Evolutionary conservation across 2,797 vertebrate species (phyloP), one percentile per base, ranked within the genome.

Genomic region (Arctocebus calabarensis): DNA sequence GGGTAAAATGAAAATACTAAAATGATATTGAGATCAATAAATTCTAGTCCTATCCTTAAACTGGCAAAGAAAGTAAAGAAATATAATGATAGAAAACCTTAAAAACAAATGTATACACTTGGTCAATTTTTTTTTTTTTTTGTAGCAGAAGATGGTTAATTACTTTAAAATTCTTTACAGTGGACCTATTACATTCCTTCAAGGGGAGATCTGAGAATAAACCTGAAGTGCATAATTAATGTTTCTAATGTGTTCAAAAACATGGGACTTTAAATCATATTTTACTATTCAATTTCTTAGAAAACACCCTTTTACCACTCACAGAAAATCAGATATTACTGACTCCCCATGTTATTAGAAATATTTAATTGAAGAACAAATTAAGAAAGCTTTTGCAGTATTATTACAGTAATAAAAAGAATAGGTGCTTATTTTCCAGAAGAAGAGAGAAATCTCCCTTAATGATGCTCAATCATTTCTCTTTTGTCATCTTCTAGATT

Each of bases 381-480:
- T 84, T 11, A 75, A 71, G 43, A 52, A 83, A 62, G 34, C 27
- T 48, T 37, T 45, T 40, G 91, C 74, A 94, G 23, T 84, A 66
- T 5, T 0, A 0, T 61, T 83, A 92, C 86, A 66, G 52, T 83
- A 95, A 22, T 93, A 75, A 93, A 97, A 95, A 97, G 32, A 93
- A 95, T 68, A 45, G 62, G 11, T 95, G 90, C 88, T 96, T 86
- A 84, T 96, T 96, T 91, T 90, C 27, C 62, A 68, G 97, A 93
- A 83, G 89, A 82, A 37, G 85, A 64, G 27, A 94, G 13, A 94
- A 96, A 90, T 70, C 25, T 95, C 66, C 89, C 77, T 97, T 75
- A 96, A 95, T 43, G 88, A 70, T 40, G 22, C 37, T 93, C 77
- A 78, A 34, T 61, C 87, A 61, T 94, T 97, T 91, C 85, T 96